Percentiles rank a stretch among this genome's conserved stretches.
Evolutionary conservation across 2,797 vertebrate genomes (phyloP).

Genomic region (Cossypha caffra): DNA sequence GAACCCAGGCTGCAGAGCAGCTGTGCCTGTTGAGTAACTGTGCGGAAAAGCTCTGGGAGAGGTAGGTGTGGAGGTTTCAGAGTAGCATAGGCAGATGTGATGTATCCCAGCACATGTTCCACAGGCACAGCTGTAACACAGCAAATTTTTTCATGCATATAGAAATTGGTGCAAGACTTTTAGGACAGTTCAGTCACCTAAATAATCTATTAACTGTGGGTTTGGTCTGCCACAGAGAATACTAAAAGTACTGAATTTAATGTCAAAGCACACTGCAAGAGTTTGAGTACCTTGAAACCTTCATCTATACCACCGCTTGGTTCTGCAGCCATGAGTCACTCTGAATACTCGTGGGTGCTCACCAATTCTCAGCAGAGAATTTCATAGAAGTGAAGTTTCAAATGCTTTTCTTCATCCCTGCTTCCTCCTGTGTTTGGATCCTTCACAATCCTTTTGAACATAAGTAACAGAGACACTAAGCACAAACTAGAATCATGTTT

Average conservation of each 20-base stretch:
- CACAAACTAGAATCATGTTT: background rate
- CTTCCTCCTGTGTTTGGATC: background rate
- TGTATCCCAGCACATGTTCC: background rate
- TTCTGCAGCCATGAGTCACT: fast-evolving
- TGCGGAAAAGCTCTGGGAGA: background rate
- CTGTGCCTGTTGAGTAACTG: background rate
- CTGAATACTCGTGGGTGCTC: fast-evolving
- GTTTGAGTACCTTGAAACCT: background rate
- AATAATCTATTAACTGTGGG: background rate
- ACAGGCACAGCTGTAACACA: background rate
- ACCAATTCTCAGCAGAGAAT: fast-evolving
- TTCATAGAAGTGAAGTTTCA: background rate
- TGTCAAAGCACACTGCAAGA: background rate
- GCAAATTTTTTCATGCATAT: background rate
- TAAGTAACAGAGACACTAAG: background rate
- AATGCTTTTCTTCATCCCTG: background rate
- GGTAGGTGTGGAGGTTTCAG: background rate
- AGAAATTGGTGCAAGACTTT: background rate
- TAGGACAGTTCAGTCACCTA: background rate
- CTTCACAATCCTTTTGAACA: background rate
- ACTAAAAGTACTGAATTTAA: background rate
- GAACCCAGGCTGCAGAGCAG: background rate
- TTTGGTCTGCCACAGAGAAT: background rate
- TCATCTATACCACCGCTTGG: background rate
- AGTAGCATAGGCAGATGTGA: fast-evolving